Conservation (phyloP, 2,888 invertebrate genomes). For the Bellardia pandia region DNA sequence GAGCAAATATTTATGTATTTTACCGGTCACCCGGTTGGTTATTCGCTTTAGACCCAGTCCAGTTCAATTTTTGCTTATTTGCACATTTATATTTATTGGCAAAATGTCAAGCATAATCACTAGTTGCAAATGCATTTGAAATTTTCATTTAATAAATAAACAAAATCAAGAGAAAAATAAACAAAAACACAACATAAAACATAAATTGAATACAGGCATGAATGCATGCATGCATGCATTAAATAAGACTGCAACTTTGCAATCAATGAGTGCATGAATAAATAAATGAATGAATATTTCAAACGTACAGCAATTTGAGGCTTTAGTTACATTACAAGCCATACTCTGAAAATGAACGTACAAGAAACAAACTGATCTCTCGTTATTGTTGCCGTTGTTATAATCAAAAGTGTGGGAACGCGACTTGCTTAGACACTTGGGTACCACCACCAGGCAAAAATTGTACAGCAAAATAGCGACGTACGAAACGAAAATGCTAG, state of each 20-base stretch:
- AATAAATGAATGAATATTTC: constrained; percentile 34
- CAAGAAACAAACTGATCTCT: constrained; percentile 41
- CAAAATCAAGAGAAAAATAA: constrained; percentile 7
- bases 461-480: constrained; percentile 18
- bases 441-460: constrained; percentile 53
- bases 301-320: constrained; percentile 48
- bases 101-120: constrained; percentile 67
- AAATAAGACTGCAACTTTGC: constrained; percentile 59
- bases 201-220: constrained; percentile 55
- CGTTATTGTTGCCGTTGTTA: constrained; percentile 48
- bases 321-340: constrained; percentile 47
- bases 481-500: constrained; percentile 42
- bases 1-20: constrained; percentile 42
- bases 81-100: constrained; percentile 63
- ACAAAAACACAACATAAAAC: constrained; percentile 35
- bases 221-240: constrained; percentile 60
- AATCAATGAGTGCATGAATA: constrained; percentile 63
- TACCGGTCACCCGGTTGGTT: constrained; percentile 45
- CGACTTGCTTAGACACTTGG: constrained; percentile 68
- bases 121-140: constrained; percentile 52
- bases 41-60: not conserved
- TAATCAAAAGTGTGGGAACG: constrained; percentile 72
- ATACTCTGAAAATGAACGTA: not conserved
- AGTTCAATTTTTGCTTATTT: constrained; percentile 15
- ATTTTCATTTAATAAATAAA: constrained; percentile 55